Base-by-base conservation (phyloP, 2,797 vertebrate species). In the Poeciliopsis paucimaculata region DNA sequence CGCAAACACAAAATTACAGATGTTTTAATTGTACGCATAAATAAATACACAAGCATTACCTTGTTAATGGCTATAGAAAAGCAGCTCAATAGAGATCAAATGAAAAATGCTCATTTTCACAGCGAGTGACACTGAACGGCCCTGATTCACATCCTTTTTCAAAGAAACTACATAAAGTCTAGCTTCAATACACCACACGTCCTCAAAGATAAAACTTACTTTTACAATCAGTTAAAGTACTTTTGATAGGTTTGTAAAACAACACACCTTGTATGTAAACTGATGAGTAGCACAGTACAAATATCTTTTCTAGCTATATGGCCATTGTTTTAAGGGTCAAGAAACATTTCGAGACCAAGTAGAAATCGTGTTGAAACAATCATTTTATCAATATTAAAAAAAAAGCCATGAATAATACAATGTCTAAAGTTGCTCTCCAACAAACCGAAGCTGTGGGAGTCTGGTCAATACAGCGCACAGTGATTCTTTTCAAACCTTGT, bases 201-300 rank as follows among this genome's bases (percentile, higher is more conserved):
- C 18, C 34, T 66, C 34, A 15, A 39, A 23, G 15, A 34, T 62
- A 34, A 23, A 66, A 39, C 36, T 66, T 11, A 23, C 18, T 66
- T 68, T 41, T 41, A 41, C 10, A 39, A 2, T 68, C 18, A 68
- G 10, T 41, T 23, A 68, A 68, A 26, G 36, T 20, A 49, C 28
- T 11, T 53, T 73, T 51, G 43, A 76, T 70, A 72, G 46, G 34
- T 62, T 62, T 45, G 36, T 36, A 80, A 82, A 77, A 70, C 10
- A 49, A n/a, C 55, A 57, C 1, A 51, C 12, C 6, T 39, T 43
- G 75, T 10, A 53, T 39, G 16, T 45, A 4, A 49, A 53, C 4
- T 76, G 16, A 71, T 77, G 20, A 68, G 18, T 13, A 31, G n/a
- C 31, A 26, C 13, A 15, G 66, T 18, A 23, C 16, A 20, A 41